A percentile compares a stretch with the other conserved stretches of the same genome.
Evolutionary conservation across 2,113 vertebrate species (phyloP).

Genomic region (Turdus rufiventris): DNA sequence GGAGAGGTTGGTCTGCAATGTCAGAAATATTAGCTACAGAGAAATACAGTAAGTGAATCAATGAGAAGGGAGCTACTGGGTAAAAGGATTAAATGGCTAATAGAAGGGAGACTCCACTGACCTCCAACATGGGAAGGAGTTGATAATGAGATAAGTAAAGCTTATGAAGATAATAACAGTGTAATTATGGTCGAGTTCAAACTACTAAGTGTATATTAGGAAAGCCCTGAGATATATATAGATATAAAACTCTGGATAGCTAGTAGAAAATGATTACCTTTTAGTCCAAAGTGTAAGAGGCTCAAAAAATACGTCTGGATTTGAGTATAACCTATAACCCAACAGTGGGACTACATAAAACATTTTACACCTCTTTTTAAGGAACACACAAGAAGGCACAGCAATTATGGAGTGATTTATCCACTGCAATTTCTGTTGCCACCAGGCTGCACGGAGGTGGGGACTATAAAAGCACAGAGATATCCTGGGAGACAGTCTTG

Average conservation of each 20-base stretch:
- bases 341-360: background rate
- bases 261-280: slow-evolving; percentile 49
- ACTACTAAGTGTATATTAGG: slow-evolving; percentile 57
- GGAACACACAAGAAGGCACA: background rate
- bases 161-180: slow-evolving; percentile 75
- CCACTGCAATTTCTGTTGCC: background rate
- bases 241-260: slow-evolving; percentile 54
- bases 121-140: slow-evolving; percentile 73
- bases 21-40: slow-evolving; percentile 71
- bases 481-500: background rate
- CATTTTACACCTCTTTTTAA: background rate
- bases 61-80: slow-evolving; percentile 68
- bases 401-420: background rate
- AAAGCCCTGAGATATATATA: slow-evolving; percentile 53
- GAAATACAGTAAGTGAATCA: slow-evolving; percentile 69
- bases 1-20: slow-evolving; percentile 67
- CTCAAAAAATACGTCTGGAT: background rate
- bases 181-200: slow-evolving; percentile 75
- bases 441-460: fast-evolving
- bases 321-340: slow-evolving; percentile 11
- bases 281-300: background rate
- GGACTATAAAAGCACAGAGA: background rate
- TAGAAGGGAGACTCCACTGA: slow-evolving; percentile 74
- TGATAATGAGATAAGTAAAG: slow-evolving; percentile 81
- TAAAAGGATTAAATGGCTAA: slow-evolving; percentile 80